Conservation (phyloP, 1,140 invertebrate genomes). For the Physella acuta region DNA sequence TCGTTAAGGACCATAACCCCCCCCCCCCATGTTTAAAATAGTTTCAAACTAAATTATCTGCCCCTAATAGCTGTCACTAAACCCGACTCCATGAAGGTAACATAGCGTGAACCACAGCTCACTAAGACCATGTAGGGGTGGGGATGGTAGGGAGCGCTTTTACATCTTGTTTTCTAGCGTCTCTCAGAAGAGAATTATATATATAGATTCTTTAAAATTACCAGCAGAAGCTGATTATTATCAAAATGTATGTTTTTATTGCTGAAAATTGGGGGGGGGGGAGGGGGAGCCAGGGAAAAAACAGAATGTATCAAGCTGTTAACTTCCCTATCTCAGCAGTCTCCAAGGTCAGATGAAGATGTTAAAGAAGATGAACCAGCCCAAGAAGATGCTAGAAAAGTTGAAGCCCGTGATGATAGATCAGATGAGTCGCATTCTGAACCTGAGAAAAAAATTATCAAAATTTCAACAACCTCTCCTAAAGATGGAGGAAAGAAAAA, state of each 20-base stretch:
- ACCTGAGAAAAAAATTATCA: conserved; percentile 22
- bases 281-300: no score
- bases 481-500: conserved; percentile 6
- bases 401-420: conserved; percentile 13
- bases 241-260: neutral
- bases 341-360: neutral
- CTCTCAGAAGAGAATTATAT: no score
- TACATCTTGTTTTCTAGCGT: no score
- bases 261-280: no score
- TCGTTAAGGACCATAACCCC: no score
- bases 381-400: conserved; percentile 25
- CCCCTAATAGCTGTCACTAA: no score
- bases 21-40: no score
- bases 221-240: neutral
- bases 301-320: no score
- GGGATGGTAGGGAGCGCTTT: no score
- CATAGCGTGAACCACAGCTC: neutral
- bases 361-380: neutral
- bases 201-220: conserved; percentile 1
- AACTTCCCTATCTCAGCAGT: neutral
- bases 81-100: no score
- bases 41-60: no score
- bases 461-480: neutral
- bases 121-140: no score
- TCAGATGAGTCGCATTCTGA: neutral